Base-by-base conservation (phyloP, 53 echinoderm and acorn worm genomes). In the Paracentrotus lividus region DNA sequence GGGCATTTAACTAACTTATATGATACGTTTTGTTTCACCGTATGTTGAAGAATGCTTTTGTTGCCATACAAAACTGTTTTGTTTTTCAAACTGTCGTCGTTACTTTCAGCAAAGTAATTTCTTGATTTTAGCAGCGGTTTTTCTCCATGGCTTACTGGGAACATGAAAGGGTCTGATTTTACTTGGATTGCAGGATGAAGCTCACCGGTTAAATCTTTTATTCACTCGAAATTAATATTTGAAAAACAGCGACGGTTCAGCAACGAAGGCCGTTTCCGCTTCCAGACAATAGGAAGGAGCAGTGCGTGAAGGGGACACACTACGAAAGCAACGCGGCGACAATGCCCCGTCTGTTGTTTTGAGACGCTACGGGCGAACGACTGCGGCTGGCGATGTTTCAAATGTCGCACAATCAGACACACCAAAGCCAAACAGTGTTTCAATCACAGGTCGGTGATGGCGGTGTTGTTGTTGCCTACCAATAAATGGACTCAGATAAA, bases 121-220 rank as follows among this genome's bases (percentile, higher is more conserved):
- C 42, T 56, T 54, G 92, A 92, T 55, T 78, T 92, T n/a, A 34
- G 77, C 92, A 56, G 92, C 92, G 36, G 92, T 38, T 92, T 77
- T 81, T 81, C 44, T 96, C 95, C 95, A 99, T 97, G 97, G 99
- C 99, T 96, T 97, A n/a, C 97, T 16, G 99, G 99, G 92, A 99
- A 96, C 95, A 95, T 97, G 95, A 97, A 96, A n/a, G n/a, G n/a
- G 90, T 95, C 96, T 95, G 97, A 96, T 60, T 94, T 97, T 93
- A 95, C n/a, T 98, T 54, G 97, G 99, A 95, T 88, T 94, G 67
- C 97, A 96, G 91, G 96, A 40, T 96, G 88, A 96, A 96, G 91
- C 93, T 95, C 93, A 93, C 89, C 60, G 93, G 94, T 59, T n/a
- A 97, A 96, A 90, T 85, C 94, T 45, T 95, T 93, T 90, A n/a